Percentiles rank a stretch among this genome's conserved stretches.
phyloP scores from a whole-genome alignment of 1,140 invertebrate species.

The Leptinotarsa defecta region DNA sequence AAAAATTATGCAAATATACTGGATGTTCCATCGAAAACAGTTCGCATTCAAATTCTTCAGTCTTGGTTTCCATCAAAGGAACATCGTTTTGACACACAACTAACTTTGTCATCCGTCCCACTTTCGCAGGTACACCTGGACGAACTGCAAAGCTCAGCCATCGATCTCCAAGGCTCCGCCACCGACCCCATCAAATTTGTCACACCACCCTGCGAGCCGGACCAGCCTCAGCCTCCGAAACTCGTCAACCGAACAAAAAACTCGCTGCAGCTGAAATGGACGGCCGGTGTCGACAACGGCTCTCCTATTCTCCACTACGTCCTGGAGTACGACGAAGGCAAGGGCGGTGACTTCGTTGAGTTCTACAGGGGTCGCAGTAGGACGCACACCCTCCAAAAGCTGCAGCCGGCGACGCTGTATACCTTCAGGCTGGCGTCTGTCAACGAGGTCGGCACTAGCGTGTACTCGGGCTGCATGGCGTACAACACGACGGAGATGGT shows the following conservation, averaged over 20 bases:
- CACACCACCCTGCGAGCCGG: conserved; percentile 71
- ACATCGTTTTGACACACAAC: not conserved
- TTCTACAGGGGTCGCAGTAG: conserved; percentile 69
- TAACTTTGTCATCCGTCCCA: not conserved
- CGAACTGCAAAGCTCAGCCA: conserved; percentile 59
- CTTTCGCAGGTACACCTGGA: conserved; percentile 56
- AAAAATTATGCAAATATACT: too few relatives aligned
- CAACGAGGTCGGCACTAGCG: conserved; percentile 78
- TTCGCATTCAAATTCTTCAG: too few relatives aligned
- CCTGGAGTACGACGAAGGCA: conserved; percentile 78
- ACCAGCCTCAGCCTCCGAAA: conserved; percentile 64
- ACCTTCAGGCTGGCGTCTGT: conserved; percentile 75
- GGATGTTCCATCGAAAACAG: too few relatives aligned
- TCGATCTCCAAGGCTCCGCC: conserved; percentile 59
- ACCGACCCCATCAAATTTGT: conserved; percentile 62
- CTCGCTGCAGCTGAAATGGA: conserved; percentile 67
- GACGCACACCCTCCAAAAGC: conserved; percentile 72
- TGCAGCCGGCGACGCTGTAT: conserved; percentile 73
- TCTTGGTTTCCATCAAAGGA: too few relatives aligned
- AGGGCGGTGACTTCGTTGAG: conserved; percentile 70
- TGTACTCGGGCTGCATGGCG: conserved; percentile 71
- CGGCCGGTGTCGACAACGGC: conserved; percentile 75
- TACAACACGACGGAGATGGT: conserved; percentile 70
- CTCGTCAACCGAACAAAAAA: conserved; percentile 63
- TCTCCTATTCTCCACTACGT: conserved; percentile 76